A percentile compares a stretch with the other conserved stretches of the same genome.
These are phyloP conservation scores for Panthera tigris DNA, from an alignment of 2,113 vertebrate genomes.

Conservation along the genomic window DNA sequence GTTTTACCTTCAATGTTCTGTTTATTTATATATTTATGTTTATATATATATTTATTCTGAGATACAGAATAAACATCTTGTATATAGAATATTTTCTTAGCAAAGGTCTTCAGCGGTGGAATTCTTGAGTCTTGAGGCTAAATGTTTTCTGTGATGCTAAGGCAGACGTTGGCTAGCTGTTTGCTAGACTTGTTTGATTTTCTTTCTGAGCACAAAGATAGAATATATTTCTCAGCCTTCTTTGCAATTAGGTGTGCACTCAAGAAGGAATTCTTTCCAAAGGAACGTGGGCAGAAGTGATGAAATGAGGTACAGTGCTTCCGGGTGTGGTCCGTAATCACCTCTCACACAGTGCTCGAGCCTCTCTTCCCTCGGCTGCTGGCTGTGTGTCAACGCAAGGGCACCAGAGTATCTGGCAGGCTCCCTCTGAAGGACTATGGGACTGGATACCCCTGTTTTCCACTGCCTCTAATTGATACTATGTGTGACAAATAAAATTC, in stretches of 20 bases:
- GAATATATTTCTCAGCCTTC: neutral
- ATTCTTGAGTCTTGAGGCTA: neutral
- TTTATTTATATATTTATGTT: neutral
- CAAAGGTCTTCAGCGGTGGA: neutral
- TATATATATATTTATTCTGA: neutral
- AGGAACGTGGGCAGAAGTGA: neutral
- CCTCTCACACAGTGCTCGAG: neutral
- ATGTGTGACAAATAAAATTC: neutral
- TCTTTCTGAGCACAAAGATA: conserved; percentile 12
- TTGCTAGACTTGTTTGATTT: neutral
- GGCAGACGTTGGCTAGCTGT: neutral
- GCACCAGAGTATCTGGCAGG: neutral
- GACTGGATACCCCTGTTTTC: neutral
- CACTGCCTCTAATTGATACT: neutral
- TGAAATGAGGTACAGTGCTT: neutral
- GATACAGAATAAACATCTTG: too few species aligned
- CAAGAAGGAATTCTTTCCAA: neutral
- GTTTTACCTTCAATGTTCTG: neutral
- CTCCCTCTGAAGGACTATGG: neutral
- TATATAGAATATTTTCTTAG: neutral
- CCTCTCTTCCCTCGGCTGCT: neutral
- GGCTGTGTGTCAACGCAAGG: neutral
- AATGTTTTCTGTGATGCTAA: neutral
- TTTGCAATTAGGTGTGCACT: neutral
- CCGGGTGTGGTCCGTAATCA: neutral